Evolutionary conservation across 2,888 invertebrate genomes (phyloP), one percentile per base, ranked within the genome.

Genomic region (Orchesella flavescens): DNA sequence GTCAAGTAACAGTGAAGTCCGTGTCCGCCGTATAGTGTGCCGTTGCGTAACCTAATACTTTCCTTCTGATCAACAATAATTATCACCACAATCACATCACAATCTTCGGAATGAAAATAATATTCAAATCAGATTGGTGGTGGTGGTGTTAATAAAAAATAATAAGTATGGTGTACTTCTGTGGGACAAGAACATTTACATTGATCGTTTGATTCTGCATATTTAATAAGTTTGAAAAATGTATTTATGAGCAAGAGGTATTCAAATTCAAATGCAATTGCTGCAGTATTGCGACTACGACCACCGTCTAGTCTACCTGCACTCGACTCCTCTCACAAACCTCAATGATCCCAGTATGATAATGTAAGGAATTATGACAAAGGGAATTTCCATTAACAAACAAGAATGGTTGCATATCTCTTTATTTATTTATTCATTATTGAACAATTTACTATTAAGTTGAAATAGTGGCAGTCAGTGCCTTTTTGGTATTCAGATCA

Each of bases 401-500:
- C 61, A 24, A 61, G 61, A 23, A 61, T 61, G 13, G 7, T 5
- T 9, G 9, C 19, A 19, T 17, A 19, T 10, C n/a, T 61, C 23
- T 61, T 61, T 61, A 61, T 61, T 24, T 61, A 15, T 3, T 61
- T 23, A 23, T 24, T 19, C 24, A 24, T 12, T 61, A 19, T 57
- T 19, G 15, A 19, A 57, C 19, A 57, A 10, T 19, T 57, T 57
- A 59, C 10, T 19, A 46, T 10, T 9, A 46, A 59, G 1, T 81
- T 81, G 80, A 81, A 74, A 74, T 59, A 81, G 68, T 81, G 80
- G 74, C 80, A 81, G 78, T 13, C 17, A 71, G 74, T 68, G 17
- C 66, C 66, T 81, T 81, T 65, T 81, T 81, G 53, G 74, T 74
- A 81, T 81, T 66, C 80, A 81, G 80, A 66, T 65, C 74, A 55